Evolutionary conservation across 1,140 invertebrate species (phyloP).

Genomic region (Drosophila sulfurigaster): DNA sequence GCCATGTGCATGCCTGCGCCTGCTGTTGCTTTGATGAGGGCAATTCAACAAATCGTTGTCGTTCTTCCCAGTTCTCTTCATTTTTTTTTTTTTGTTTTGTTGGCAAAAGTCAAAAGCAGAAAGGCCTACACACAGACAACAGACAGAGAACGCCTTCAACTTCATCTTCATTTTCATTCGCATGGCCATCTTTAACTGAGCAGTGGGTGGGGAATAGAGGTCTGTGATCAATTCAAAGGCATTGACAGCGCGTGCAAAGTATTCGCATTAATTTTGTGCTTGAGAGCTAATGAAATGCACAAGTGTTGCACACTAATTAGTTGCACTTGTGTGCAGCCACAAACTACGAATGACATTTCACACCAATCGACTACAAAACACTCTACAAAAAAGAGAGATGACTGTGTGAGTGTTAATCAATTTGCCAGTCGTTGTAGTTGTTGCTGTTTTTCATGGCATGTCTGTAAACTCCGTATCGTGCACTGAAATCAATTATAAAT

Average conservation of each 20-base stretch:
- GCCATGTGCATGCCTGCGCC: conserved; percentile 52
- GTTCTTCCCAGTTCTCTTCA: neutral
- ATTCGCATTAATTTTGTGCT: conserved; percentile 75
- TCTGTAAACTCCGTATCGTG: neutral
- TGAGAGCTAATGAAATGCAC: conserved; percentile 66
- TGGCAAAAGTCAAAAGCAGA: conserved; percentile 53
- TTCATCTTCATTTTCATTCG: neutral
- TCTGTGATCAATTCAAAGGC: conserved; percentile 8
- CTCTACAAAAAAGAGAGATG: neutral
- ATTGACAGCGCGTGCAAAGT: conserved; percentile 61
- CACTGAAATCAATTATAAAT: conserved; percentile 67
- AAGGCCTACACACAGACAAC: neutral
- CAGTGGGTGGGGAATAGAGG: too few relatives aligned
- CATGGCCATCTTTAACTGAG: neutral
- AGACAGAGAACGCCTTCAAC: neutral
- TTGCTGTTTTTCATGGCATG: neutral
- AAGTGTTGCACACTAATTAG: conserved; percentile 67
- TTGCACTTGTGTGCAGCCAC: conserved; percentile 28
- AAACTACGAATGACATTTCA: conserved; percentile 1
- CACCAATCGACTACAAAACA: neutral
- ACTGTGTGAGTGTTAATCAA: neutral
- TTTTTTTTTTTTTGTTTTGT: neutral
- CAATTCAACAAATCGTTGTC: conserved; percentile 69
- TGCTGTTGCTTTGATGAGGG: conserved; percentile 79
- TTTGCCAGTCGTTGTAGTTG: neutral